Conservation (phyloP, 1,140 invertebrate species). For the Centruroides vittatus region DNA sequence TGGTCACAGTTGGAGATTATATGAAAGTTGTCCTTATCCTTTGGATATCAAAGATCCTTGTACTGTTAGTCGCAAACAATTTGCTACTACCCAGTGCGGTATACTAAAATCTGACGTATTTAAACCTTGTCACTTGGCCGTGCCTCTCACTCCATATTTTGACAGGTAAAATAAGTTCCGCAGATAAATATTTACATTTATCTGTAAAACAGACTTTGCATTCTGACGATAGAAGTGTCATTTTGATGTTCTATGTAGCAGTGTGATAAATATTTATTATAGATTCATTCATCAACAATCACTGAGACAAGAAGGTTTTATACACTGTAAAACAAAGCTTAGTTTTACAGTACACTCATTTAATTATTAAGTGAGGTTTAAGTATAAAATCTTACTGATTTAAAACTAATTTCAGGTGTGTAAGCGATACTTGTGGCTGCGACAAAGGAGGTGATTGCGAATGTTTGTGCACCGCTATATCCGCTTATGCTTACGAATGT, state of each 20-base stretch:
- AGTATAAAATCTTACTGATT: too few relatives aligned
- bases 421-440: constrained; percentile 70
- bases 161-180: constrained; percentile 26
- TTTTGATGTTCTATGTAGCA: too few relatives aligned
- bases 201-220: too few relatives aligned
- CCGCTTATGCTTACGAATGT: constrained; percentile 71
- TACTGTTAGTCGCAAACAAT: constrained; percentile 53
- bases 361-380: too few relatives aligned
- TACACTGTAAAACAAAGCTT: too few relatives aligned
- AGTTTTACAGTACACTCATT: too few relatives aligned
- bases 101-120: constrained; percentile 57
- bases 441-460: constrained; percentile 77
- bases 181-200: too few relatives aligned
- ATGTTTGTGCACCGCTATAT: constrained; percentile 72
- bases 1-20: constrained; percentile 74
- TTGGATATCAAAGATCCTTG: constrained; percentile 45
- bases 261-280: too few relatives aligned
- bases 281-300: too few relatives aligned
- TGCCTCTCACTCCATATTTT: constrained; percentile 49
- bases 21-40: constrained; percentile 49
- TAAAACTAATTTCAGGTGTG: constrained; percentile 36
- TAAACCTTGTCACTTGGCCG: constrained; percentile 57
- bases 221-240: too few relatives aligned
- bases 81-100: constrained; percentile 59
- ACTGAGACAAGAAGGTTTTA: too few relatives aligned